phyloP scores from a whole-genome alignment of 2,888 invertebrate species.

The Idaea biselata region DNA sequence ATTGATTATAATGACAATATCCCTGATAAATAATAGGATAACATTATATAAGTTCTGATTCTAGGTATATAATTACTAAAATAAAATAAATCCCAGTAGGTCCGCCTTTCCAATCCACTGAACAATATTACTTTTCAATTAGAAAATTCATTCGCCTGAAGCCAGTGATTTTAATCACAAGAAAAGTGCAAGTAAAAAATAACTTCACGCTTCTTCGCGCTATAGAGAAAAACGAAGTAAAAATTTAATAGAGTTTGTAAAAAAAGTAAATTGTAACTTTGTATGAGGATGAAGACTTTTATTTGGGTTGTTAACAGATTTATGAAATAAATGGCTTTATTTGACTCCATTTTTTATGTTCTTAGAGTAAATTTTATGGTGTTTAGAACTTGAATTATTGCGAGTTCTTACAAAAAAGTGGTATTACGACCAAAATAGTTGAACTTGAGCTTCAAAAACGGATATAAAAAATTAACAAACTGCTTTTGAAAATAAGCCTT shows the following conservation, averaged over 20 bases:
- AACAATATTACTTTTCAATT: background rate
- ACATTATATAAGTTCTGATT: no score
- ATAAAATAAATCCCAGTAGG: no score
- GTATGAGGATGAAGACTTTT: background rate
- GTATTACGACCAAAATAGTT: no score
- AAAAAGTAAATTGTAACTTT: background rate
- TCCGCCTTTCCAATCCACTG: background rate
- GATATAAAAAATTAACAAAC: no score
- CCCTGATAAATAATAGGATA: no score
- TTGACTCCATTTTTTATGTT: background rate
- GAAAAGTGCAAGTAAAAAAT: background rate
- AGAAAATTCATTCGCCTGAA: background rate
- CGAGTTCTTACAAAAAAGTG: no score
- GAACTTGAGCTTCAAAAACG: no score
- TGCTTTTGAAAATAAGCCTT: no score
- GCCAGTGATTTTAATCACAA: background rate
- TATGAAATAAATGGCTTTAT: background rate
- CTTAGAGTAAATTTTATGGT: background rate
- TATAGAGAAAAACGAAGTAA: background rate
- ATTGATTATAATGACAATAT: no score
- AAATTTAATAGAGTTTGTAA: background rate
- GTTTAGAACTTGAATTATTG: background rate
- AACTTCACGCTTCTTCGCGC: background rate
- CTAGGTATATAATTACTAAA: no score
- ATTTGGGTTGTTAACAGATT: background rate